Percentiles rank a stretch among this genome's conserved stretches.
phyloP scores from a whole-genome alignment of 2,888 invertebrate species.

The Eristalis intricaria region DNA sequence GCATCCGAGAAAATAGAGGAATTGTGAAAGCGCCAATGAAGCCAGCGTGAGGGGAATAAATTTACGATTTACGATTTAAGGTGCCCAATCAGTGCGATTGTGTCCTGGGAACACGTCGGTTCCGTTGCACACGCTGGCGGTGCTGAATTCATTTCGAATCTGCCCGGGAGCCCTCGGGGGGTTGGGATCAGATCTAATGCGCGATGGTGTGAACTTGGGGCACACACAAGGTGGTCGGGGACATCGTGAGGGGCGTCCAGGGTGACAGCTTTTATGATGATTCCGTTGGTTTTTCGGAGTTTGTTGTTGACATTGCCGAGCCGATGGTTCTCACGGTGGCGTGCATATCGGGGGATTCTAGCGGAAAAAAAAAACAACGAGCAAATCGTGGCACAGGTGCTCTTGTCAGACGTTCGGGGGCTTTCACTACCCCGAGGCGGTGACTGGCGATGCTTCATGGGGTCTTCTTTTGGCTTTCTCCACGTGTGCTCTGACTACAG shows the following conservation, averaged over 20 bases:
- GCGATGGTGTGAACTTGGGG: neutral
- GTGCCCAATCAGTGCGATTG: constrained; percentile 10
- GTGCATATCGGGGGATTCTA: no score
- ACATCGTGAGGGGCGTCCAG: neutral
- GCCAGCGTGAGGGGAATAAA: constrained; percentile 26
- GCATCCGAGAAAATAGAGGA: neutral
- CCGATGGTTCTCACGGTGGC: neutral
- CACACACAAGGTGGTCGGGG: neutral
- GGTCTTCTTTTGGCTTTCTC: no score
- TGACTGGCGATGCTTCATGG: no score
- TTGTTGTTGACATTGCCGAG: neutral
- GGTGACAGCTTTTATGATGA: neutral
- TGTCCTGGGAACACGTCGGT: constrained; percentile 15
- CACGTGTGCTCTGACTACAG: no score
- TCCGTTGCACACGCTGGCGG: neutral
- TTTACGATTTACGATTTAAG: constrained; percentile 13
- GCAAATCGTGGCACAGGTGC: no score
- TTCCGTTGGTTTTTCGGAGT: neutral
- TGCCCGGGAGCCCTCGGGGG: neutral
- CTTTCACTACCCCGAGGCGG: no score
- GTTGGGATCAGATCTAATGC: neutral
- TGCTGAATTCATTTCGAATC: neutral
- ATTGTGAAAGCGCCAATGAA: constrained; percentile 19
- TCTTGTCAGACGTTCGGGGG: no score
- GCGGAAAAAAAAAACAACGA: no score